Base-by-base conservation (phyloP, 2,888 invertebrate species). In the Eucriotettix oculatus region DNA sequence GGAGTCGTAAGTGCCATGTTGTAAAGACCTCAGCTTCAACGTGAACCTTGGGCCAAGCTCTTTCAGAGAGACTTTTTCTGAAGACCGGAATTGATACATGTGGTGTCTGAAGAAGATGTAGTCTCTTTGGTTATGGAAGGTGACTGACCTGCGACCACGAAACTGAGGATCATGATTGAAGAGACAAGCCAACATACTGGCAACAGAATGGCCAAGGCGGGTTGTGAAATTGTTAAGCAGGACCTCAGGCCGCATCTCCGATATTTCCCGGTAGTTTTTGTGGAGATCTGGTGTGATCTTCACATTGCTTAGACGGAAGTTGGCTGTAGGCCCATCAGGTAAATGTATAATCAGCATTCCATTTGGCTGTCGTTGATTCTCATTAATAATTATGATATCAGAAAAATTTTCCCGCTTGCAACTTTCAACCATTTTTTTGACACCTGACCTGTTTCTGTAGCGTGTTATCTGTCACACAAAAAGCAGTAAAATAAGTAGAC, bases 41-140 rank as follows among this genome's bases (percentile, higher is more conserved):
- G 99, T 99, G 75, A 99, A 99, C 66, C 97, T 78, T 0, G 99
- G 99, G 0, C 99, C 99, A n/a, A 99, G 74, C 74, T 99, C 99
- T 60, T 89, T 83, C 48, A 99, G 77, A 67, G 80, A 84, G 0
- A 76, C 80, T 67, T 74, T 78, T 64, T 78, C 73, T 14, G 83
- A 79, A 64, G 77, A 74, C 65, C 17, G 12, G 40, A 14, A 14
- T 42, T 55, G 14, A 65, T 68, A 90, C 84, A 95, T 84, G 74
- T 99, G 97, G 75, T 99, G 97, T 61, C 99, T 83, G 72, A 99
- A 97, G 77, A 99, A 99, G 68, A 99, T 92, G 72, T 90, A 99
- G 77, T 99, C 99, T 62, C 99, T 79, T 73, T 99, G 99, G 76
- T 99, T 99, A 75, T 99, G 99, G 73, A 99, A 97, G 42, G 98